phyloP scores from a whole-genome alignment of 2,888 invertebrate species.

The Tetanocera ferruginea region DNA sequence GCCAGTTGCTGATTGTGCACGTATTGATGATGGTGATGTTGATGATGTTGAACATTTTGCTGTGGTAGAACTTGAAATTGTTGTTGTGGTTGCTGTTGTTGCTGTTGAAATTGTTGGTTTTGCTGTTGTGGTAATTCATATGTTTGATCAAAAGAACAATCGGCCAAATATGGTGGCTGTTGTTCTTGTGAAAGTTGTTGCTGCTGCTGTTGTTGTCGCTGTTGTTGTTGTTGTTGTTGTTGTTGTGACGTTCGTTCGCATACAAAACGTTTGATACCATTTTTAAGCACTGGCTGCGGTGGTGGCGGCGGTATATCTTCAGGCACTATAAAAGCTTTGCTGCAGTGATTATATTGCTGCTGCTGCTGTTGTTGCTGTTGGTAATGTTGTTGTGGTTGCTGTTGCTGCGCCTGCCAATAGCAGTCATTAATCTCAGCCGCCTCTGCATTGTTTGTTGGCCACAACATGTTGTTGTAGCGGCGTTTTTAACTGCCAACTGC shows the following conservation, averaged over 20 bases:
- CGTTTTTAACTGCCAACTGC: not conserved
- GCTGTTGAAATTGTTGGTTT: slow-evolving; percentile 39
- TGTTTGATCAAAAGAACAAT: slow-evolving; percentile 24
- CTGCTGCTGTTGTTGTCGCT: slow-evolving; percentile 16
- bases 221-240: slow-evolving; percentile 37
- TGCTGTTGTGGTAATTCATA: slow-evolving; percentile 29
- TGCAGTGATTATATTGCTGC: slow-evolving; percentile 14
- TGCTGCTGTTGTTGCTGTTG: slow-evolving; percentile 38
- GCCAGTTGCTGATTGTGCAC: slow-evolving; percentile 35
- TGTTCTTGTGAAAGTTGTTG: slow-evolving; percentile 28
- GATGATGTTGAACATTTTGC: slow-evolving; percentile 19
- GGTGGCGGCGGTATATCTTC: slow-evolving; percentile 64
- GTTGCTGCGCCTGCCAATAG: slow-evolving; percentile 26
- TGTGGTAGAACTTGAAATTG: slow-evolving; percentile 48
- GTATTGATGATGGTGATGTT: slow-evolving; percentile 42
- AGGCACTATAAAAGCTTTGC: slow-evolving; percentile 63
- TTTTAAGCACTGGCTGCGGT: slow-evolving; percentile 52
- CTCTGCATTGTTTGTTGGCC: slow-evolving; percentile 6
- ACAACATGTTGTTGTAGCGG: slow-evolving; percentile 3
- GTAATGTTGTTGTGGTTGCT: slow-evolving; percentile 36
- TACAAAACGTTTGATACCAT: slow-evolving; percentile 26
- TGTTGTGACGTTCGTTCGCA: slow-evolving; percentile 22
- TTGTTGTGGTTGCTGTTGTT: slow-evolving; percentile 38
- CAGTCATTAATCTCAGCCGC: slow-evolving; percentile 44
- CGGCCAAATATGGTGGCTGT: slow-evolving; percentile 15